These are phyloP conservation scores for Nycteola revayana DNA, from an alignment of 2,888 invertebrate species.

Conservation along the genomic window DNA sequence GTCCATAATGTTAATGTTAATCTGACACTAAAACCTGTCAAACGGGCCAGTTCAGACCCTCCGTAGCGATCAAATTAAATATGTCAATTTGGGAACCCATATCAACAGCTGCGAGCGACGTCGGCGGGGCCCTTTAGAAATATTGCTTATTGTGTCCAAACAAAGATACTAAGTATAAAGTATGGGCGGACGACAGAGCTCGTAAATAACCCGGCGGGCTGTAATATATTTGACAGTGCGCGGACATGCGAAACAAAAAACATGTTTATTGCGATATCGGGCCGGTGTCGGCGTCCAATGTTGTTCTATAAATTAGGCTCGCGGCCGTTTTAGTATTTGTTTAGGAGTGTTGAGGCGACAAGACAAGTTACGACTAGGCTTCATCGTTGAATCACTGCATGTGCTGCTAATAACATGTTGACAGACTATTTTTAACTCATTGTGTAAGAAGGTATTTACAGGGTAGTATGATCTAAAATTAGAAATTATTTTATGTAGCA, in stretches of 20 bases:
- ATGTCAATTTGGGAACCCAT: conserved; percentile 82
- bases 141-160: conserved; percentile 83
- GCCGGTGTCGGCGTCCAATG: conserved; percentile 37
- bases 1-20: conserved; percentile 65
- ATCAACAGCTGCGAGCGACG: conserved; percentile 81
- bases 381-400: conserved; percentile 26
- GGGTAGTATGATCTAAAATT: no score
- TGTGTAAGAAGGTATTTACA: conserved; percentile 8
- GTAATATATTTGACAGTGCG: conserved; percentile 82
- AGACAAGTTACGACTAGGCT: conserved; percentile 33
- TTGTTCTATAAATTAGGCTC: conserved; percentile 65
- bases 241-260: conserved; percentile 82
- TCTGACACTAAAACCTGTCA: conserved; percentile 81
- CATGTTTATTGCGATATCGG: conserved; percentile 77
- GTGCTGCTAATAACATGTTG: conserved; percentile 33
- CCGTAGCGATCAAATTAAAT: conserved; percentile 81
- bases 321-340: conserved; percentile 60
- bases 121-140: conserved; percentile 77
- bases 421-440: conserved; percentile 19
- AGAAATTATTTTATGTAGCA: no score
- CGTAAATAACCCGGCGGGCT: conserved; percentile 80
- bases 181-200: conserved; percentile 80
- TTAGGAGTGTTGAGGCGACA: conserved; percentile 42
- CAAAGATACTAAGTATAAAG: conserved; percentile 83
- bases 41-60: conserved; percentile 68